Evolutionary conservation across 2,797 vertebrate genomes (phyloP).

Genomic region (Pipistrellus pipistrellus): DNA sequence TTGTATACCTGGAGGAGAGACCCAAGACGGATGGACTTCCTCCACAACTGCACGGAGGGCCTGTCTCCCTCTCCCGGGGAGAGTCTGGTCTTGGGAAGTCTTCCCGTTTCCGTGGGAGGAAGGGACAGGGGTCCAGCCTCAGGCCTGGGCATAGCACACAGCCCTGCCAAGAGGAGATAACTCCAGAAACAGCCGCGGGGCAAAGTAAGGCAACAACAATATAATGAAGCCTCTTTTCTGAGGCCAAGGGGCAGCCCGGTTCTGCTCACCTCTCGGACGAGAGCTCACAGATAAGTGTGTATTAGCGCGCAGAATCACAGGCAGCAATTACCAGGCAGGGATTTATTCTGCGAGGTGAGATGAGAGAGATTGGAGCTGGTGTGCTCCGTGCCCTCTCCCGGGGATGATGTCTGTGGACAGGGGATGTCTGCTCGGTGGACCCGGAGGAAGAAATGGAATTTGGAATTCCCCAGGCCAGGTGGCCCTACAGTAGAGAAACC

Average conservation of each 20-base stretch:
- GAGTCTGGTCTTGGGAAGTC: neutral
- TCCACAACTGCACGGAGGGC: neutral
- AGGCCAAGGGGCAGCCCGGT: neutral
- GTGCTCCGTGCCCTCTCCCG: neutral
- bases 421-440: neutral
- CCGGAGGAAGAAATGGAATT: neutral
- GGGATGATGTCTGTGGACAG: neutral
- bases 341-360: conserved; percentile 63
- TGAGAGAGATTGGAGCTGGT: neutral
- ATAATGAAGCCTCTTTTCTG: conserved; percentile 30
- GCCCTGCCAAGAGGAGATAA: neutral
- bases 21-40: neutral
- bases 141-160: neutral
- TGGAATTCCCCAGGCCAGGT: conserved; percentile 6
- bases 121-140: neutral
- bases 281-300: conserved; percentile 58
- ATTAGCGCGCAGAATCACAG: conserved; percentile 61
- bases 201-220: conserved; percentile 38
- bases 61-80: neutral
- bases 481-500: neutral
- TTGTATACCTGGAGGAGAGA: neutral
- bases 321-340: conserved; percentile 67
- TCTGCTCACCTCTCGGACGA: conserved; percentile 50
- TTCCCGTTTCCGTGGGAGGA: neutral
- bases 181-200: neutral